These are phyloP conservation scores for Diloba caeruleocephala DNA, from an alignment of 2,888 invertebrate genomes.

Conservation along the genomic window DNA sequence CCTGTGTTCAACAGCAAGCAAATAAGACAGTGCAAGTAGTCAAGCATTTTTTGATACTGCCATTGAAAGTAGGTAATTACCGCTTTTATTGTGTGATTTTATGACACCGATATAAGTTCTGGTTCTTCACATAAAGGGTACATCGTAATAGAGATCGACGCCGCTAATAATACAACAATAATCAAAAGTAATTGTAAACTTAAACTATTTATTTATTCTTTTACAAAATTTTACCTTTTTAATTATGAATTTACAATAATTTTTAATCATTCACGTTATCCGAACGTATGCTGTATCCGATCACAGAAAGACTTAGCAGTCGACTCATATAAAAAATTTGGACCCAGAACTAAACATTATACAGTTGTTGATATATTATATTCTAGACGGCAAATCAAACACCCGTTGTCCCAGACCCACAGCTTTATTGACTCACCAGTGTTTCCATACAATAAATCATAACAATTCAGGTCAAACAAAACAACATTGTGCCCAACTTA, in stretches of 20 bases:
- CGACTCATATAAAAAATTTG: conserved; percentile 71
- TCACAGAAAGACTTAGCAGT: conserved; percentile 69
- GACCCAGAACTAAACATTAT: conserved; percentile 83
- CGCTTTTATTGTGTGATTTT: conserved; percentile 9
- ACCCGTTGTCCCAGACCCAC: conserved; percentile 87
- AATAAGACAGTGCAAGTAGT: too few relatives aligned
- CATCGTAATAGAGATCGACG: conserved; percentile 43
- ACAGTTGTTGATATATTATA: conserved; percentile 61
- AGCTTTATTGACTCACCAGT: conserved; percentile 89
- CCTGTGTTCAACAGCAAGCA: too few relatives aligned
- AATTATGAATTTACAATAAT: conserved; percentile 85
- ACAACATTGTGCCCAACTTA: conserved; percentile 87
- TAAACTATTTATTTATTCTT: conserved; percentile 88
- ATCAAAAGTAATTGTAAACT: conserved; percentile 82
- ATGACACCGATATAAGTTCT: conserved; percentile 11
- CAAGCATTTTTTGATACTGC: too few relatives aligned
- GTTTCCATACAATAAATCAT: conserved; percentile 89
- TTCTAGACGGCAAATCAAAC: conserved; percentile 82
- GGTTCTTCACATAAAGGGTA: conserved; percentile 37
- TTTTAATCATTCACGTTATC: conserved; percentile 65
- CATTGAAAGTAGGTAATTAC: too few relatives aligned
- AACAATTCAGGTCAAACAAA: conserved; percentile 89
- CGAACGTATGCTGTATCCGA: conserved; percentile 61
- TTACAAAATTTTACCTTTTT: conserved; percentile 82
- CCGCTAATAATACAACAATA: conserved; percentile 77